These are phyloP conservation scores for Gallirallus australis DNA, from an alignment of 2,797 vertebrate genomes.

Conservation along the genomic window DNA sequence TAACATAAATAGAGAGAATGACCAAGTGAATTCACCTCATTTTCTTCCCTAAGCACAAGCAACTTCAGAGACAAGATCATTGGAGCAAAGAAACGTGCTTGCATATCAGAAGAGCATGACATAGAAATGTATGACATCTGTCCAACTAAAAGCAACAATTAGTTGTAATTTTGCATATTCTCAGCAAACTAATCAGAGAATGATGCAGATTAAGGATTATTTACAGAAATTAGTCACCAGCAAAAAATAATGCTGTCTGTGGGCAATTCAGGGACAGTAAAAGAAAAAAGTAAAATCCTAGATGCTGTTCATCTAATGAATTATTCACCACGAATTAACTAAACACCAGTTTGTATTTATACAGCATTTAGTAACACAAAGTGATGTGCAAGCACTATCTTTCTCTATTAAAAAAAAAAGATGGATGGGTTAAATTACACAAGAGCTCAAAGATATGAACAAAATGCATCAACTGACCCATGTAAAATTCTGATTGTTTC, in stretches of 20 bases:
- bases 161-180: background rate
- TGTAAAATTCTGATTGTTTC: background rate
- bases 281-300: background rate
- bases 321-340: constrained; percentile 28
- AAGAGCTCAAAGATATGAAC: background rate
- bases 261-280: background rate
- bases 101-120: background rate
- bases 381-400: constrained; percentile 3
- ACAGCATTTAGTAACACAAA: constrained; percentile 4
- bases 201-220: background rate
- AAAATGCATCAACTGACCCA: background rate
- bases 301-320: constrained; percentile 1
- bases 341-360: constrained; percentile 15
- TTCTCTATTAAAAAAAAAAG: background rate
- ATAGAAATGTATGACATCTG: background rate
- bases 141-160: background rate
- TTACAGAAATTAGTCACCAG: background rate
- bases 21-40: background rate
- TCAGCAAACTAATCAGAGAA: background rate
- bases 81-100: background rate
- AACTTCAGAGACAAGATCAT: background rate
- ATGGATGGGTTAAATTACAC: background rate
- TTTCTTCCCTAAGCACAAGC: background rate
- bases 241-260: background rate
- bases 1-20: background rate